Evolutionary conservation across 2,888 invertebrate species (phyloP), one percentile per base, ranked within the genome.

Genomic region (Epicampocera succincta): DNA sequence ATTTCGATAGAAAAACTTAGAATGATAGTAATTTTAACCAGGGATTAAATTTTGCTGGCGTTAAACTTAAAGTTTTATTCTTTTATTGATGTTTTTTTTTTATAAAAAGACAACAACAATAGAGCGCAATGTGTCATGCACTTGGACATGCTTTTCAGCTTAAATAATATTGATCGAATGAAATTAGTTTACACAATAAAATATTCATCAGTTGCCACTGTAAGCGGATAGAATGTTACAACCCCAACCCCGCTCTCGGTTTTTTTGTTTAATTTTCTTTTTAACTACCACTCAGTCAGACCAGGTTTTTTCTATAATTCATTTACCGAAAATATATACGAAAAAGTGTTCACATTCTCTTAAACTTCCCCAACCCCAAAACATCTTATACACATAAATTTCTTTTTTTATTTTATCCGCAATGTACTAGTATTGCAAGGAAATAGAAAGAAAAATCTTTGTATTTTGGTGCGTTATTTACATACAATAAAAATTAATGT

Each of bases 401-500:
- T 25, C 56, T 40, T 52, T 54, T 46, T 13, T n/a, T 29, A 56
- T 42, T 15, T 25, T n/a, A 60, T 46, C 42, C 50, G 40, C n/a
- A 42, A 75, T 48, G 46, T 56, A n/a, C n/a, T n/a, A n/a, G n/a
- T n/a, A 56, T 76, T 61, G 69, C 54, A 38, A 54, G 63, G 21
- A 21, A 40, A 74, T 33, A 9, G 13, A 33, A 40, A 46, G 25
- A 60, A 71, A 72, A 81, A 77, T 81, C 73, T 63, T 69, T 68
- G 44, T 61, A 76, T 76, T 80, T 72, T 83, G 84, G 78, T 86
- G 86, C 84, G 84, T 84, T 85, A 87, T 88, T 87, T 87, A 88
- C 87, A 85, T 86, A 87, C 86, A 86, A 88, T 89, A 88, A 87
- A 87, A 87, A 87, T 86, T 86, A 87, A 87, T 85, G 85, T 86